phyloP scores from a whole-genome alignment of 2,888 invertebrate species.

The Ornithoptera priamus region DNA sequence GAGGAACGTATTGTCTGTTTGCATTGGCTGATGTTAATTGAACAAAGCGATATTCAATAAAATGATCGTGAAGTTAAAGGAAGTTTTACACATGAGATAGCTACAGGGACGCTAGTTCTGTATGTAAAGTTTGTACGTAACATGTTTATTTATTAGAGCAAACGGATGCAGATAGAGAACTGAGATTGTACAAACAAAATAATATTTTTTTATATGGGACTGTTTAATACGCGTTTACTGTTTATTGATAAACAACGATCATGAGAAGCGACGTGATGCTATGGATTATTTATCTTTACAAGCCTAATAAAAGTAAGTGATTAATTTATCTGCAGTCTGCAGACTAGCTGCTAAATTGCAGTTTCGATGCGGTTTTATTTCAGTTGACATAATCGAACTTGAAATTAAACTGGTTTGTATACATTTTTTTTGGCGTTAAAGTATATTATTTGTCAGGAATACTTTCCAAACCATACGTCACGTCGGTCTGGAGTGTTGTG shows the following conservation, averaged over 20 bases:
- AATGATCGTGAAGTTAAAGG: conserved; percentile 1
- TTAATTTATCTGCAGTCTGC: background rate
- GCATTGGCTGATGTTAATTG: background rate
- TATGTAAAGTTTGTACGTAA: conserved; percentile 5
- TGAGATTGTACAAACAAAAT: conserved; percentile 4
- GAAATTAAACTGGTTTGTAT: no score
- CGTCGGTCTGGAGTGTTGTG: no score
- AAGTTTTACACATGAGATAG: background rate
- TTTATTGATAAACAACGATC: background rate
- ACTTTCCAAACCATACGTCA: no score
- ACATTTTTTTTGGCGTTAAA: no score
- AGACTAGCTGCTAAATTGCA: background rate
- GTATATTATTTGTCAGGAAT: no score
- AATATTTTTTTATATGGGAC: conserved; percentile 13
- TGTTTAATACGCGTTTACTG: background rate
- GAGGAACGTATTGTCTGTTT: background rate
- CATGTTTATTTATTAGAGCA: conserved; percentile 11
- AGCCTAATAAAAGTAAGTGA: background rate
- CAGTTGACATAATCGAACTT: no score
- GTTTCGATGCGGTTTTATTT: background rate
- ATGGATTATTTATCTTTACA: background rate
- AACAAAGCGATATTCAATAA: conserved; percentile 14
- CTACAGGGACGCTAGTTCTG: conserved; percentile 4
- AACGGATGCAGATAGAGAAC: conserved; percentile 15
- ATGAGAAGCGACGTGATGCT: conserved; percentile 1